Percentiles rank a stretch among this genome's conserved stretches.
phyloP scores from a whole-genome alignment of 2,113 vertebrate species.

The Laticauda laticaudata region DNA sequence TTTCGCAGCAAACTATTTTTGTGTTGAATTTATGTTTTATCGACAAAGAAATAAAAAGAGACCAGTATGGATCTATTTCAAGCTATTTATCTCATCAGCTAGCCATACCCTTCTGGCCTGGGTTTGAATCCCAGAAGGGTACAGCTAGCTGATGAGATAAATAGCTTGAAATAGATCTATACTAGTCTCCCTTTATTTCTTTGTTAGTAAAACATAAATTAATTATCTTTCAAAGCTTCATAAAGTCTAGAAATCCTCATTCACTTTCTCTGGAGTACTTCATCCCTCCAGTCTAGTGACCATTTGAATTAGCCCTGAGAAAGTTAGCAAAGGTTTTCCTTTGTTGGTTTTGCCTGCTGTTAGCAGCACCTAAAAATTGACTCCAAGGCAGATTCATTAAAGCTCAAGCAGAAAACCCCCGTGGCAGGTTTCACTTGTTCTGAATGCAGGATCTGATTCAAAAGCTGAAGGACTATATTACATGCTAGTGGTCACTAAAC shows the following conservation, averaged over 20 bases:
- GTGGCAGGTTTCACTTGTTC: constrained; percentile 4
- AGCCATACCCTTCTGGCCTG: no score
- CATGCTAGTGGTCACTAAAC: constrained; percentile 64
- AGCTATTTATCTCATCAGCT: no score
- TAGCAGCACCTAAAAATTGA: background rate
- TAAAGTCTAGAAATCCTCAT: background rate
- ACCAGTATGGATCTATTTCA: no score
- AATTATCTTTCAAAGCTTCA: background rate
- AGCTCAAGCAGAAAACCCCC: constrained; percentile 13
- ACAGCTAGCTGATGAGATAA: no score
- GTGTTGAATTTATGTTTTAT: no score
- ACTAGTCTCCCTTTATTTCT: no score
- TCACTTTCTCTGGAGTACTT: background rate
- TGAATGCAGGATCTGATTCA: background rate
- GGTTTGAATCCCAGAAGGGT: no score
- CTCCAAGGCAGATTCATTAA: background rate
- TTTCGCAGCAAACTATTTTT: no score
- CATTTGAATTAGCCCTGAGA: background rate
- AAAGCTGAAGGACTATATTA: constrained; percentile 56
- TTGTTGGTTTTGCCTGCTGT: background rate
- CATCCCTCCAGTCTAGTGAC: background rate
- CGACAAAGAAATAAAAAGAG: no score
- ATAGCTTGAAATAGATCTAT: no score
- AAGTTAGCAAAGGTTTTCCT: background rate
- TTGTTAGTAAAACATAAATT: no score